Conservation (phyloP, 1,140 invertebrate species). For the Rhopalosiphum maidis region DNA sequence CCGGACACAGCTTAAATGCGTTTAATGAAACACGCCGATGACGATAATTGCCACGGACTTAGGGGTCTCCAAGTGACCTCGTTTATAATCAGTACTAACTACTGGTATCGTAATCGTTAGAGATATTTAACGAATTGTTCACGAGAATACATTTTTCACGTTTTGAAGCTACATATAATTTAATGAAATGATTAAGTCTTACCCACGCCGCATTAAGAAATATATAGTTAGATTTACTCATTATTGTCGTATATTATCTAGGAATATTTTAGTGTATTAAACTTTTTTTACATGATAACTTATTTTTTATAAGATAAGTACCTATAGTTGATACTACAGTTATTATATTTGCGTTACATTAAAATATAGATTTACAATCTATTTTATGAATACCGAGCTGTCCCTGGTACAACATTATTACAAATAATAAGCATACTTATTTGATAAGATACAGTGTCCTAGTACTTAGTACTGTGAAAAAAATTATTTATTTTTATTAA, state of each 20-base stretch:
- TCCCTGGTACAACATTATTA: background rate
- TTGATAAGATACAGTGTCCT: background rate
- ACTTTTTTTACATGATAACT: background rate
- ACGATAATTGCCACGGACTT: slow-evolving; percentile 12
- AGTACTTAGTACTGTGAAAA: background rate
- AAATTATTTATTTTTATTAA: background rate
- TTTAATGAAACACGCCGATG: slow-evolving; percentile 20
- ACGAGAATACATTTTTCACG: background rate
- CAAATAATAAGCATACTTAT: background rate
- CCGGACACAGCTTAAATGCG: background rate
- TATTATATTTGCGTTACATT: background rate
- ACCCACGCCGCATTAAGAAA: background rate
- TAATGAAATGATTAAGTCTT: background rate
- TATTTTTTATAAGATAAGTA: background rate
- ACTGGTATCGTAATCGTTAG: slow-evolving; percentile 7
- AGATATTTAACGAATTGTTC: background rate
- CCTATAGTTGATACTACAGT: background rate
- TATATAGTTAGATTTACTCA: background rate
- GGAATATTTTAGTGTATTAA: background rate
- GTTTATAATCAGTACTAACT: background rate
- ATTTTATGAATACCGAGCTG: background rate
- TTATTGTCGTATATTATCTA: background rate
- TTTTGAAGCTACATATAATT: background rate
- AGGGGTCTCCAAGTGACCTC: background rate
- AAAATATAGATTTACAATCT: background rate